These are phyloP conservation scores for Ptychadena robeensis DNA, from an alignment of 2,797 vertebrate genomes.

Conservation along the genomic window DNA sequence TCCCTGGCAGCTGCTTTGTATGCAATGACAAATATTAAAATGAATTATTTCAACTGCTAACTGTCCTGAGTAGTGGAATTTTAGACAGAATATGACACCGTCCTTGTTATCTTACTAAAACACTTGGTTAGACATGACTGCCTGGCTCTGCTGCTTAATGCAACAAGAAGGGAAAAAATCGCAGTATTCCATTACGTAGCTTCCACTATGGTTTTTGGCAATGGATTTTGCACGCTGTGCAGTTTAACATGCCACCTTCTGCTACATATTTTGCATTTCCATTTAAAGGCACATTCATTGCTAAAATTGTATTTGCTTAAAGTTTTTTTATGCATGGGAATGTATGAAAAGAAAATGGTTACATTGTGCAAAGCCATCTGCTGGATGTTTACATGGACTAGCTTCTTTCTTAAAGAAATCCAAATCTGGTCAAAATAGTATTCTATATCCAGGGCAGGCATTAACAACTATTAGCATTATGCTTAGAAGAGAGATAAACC, in stretches of 20 bases:
- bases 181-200: slow-evolving; percentile 10
- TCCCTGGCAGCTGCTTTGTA: slow-evolving; percentile 56
- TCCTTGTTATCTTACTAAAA: slow-evolving; percentile 62
- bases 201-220: slow-evolving; percentile 23
- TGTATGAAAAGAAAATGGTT: neutral
- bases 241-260: slow-evolving; percentile 26
- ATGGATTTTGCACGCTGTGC: slow-evolving; percentile 22
- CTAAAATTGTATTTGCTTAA: neutral
- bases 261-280: slow-evolving; percentile 6
- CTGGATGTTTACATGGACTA: neutral
- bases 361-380: neutral
- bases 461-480: no score
- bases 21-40: slow-evolving; percentile 60
- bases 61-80: slow-evolving; percentile 56
- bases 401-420: neutral
- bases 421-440: no score
- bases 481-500: no score
- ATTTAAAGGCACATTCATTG: slow-evolving; percentile 23
- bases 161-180: slow-evolving; percentile 39
- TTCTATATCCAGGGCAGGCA: no score
- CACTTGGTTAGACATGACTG: slow-evolving; percentile 63
- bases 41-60: slow-evolving; percentile 60
- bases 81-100: slow-evolving; percentile 57
- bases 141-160: slow-evolving; percentile 56
- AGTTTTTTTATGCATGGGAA: neutral